A percentile compares a stretch with the other conserved stretches of the same genome.
phyloP scores from a whole-genome alignment of 2,113 vertebrate genomes.

The Cyphomyrus discorhynchus region DNA sequence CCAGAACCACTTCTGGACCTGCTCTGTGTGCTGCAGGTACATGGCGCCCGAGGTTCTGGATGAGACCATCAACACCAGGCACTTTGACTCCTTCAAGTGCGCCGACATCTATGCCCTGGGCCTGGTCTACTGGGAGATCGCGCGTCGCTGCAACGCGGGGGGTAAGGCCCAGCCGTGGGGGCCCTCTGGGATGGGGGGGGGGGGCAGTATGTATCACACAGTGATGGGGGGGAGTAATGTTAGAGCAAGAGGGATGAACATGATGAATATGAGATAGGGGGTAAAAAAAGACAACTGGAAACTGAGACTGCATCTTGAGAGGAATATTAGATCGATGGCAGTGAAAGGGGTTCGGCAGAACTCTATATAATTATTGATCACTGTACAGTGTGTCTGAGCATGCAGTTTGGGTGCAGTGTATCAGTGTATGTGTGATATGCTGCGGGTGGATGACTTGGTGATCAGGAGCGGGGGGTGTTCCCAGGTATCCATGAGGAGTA shows the following conservation, averaged over 20 bases:
- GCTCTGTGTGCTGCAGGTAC: slow-evolving; percentile 63
- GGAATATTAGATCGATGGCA: not conserved
- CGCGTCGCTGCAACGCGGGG: slow-evolving; percentile 87
- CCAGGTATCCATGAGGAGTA: slow-evolving; percentile 95
- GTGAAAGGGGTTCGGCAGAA: not conserved
- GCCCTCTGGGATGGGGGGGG: not conserved
- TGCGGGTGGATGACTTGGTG: not conserved
- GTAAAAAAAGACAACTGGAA: not conserved
- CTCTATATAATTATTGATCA: not conserved
- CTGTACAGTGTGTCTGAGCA: not conserved
- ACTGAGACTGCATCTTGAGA: not conserved
- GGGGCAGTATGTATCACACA: not conserved
- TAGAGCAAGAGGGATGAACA: not conserved
- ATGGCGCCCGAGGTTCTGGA: slow-evolving; percentile 98
- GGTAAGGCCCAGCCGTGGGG: slow-evolving; percentile 52
- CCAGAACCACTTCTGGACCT: not conserved
- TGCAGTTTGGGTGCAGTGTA: not conserved
- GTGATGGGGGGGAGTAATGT: not conserved
- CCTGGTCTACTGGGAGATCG: slow-evolving; percentile 96
- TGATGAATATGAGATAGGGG: not conserved
- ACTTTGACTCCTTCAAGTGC: slow-evolving; percentile 98
- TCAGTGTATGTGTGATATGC: not conserved
- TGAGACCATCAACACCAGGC: slow-evolving; percentile 98
- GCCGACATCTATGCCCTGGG: slow-evolving; percentile 94
- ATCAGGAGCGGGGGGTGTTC: not conserved